These are phyloP conservation scores for Lytechinus variegatus DNA, from an alignment of 35 echinoderm and acorn worm genomes.

Conservation along the genomic window DNA sequence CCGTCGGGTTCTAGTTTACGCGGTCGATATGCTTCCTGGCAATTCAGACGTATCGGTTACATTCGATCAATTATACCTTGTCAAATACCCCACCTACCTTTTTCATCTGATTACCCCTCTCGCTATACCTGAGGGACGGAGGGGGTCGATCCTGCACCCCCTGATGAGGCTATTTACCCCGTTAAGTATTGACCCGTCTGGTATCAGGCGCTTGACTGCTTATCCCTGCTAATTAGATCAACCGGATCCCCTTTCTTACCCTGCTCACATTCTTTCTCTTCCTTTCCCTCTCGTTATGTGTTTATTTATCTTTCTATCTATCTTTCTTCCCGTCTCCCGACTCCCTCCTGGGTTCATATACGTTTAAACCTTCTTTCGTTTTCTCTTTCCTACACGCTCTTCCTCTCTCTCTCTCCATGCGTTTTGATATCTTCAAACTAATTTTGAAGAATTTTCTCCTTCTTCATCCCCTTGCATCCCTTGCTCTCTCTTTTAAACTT, in stretches of 20 bases:
- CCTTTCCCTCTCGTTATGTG: not conserved
- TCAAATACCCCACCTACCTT: not conserved
- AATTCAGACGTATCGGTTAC: conserved; percentile 1
- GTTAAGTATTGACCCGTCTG: not conserved
- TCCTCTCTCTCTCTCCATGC: not conserved
- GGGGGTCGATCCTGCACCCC: not conserved
- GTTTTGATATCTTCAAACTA: too few species aligned
- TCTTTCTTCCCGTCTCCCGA: not conserved
- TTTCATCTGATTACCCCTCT: not conserved
- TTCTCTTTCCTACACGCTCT: not conserved
- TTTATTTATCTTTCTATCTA: not conserved
- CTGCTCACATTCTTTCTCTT: not conserved
- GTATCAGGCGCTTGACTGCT: not conserved
- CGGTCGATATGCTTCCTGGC: conserved; percentile 6
- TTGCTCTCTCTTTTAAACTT: not conserved
- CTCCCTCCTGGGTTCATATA: not conserved
- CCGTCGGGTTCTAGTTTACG: not conserved
- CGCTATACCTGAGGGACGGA: not conserved
- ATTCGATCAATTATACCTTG: conserved; percentile 3
- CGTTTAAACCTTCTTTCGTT: not conserved
- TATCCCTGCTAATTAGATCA: not conserved
- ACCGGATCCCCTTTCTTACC: not conserved
- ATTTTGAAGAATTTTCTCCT: too few species aligned
- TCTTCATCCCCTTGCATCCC: not conserved
- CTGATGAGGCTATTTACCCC: not conserved